Percentiles rank a stretch among this genome's conserved stretches.
phyloP scores from a whole-genome alignment of 2,888 invertebrate genomes.

The Ormyrus labotus region DNA sequence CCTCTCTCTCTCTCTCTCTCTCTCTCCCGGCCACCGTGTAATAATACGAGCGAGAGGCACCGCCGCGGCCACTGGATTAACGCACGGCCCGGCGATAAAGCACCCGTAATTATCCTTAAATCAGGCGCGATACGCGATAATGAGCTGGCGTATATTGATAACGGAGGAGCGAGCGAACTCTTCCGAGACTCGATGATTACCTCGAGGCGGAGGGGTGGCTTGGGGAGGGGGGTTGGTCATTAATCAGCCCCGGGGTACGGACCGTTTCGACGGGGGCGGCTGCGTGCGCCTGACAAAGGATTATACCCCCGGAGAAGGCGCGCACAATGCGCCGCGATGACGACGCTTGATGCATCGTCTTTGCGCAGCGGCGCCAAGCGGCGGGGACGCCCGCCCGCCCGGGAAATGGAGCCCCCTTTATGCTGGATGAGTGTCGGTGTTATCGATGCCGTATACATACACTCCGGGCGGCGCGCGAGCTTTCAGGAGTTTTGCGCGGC shows the following conservation, averaged over 20 bases:
- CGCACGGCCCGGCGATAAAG: slow-evolving; percentile 7
- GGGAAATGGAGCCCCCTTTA: not conserved
- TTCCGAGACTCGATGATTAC: slow-evolving; percentile 19
- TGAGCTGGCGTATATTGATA: slow-evolving; percentile 11
- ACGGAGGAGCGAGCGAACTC: not conserved
- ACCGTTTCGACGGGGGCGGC: not conserved
- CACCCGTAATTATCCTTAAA: slow-evolving; percentile 45
- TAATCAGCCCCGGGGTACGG: slow-evolving; percentile 13
- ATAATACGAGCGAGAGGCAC: slow-evolving; percentile 31
- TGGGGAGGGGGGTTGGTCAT: not conserved
- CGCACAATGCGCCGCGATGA: not conserved
- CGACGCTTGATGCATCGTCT: slow-evolving; percentile 18
- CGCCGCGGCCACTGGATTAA: slow-evolving; percentile 25
- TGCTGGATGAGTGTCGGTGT: not conserved
- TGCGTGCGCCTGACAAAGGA: slow-evolving; percentile 16
- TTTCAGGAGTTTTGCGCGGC: not conserved
- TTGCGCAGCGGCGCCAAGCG: too few species aligned
- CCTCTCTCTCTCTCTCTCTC: not conserved
- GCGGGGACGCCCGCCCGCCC: too few species aligned
- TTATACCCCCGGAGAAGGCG: not conserved
- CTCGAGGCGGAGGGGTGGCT: too few species aligned
- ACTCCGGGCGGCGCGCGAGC: not conserved
- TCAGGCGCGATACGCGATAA: slow-evolving; percentile 35
- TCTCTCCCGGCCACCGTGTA: not conserved
- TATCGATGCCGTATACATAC: not conserved